Base-by-base conservation (phyloP, 1,140 invertebrate species). In the Mactra quadrangularis region DNA sequence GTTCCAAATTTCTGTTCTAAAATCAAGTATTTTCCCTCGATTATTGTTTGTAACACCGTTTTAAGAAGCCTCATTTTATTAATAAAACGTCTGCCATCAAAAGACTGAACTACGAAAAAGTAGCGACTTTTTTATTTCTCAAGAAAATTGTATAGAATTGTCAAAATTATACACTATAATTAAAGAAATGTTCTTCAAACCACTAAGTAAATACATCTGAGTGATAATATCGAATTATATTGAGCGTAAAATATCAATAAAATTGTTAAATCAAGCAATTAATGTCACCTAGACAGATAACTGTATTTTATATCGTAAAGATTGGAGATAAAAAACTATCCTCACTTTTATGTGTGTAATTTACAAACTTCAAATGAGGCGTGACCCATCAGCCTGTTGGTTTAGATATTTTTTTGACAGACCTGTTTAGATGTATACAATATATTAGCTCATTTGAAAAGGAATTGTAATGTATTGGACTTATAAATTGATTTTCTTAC, bases 401-500 rank as follows among this genome's bases (percentile, higher is more conserved):
- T 66, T 45, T 66, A 66, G 9, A 2, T 66, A 27, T 66, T 45
- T n/a, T 66, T 45, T 66, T 66, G 62, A 66, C 62, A 66, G 41
- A 41, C 1, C 62, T 66, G 38, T 38, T 22, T 38, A 66, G 62
- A 66, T 47, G 45, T 66, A 66, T 45, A 38, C 41, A 66, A 66
- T 47, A 66, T 45, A 66, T 66, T 66, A 38, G 62, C 25, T 45
- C 62, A 66, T 45, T 66, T 66, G 41, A 45, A 47, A 66, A 66
- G 45, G 62, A 45, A 66, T 66, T 66, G 45, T 66, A 66, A 66
- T 66, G 33, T 66, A 66, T 66, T 66, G 62, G 38, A 22, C 45
- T 38, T 38, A 66, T 66, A 66, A 66, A 66, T 66, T 66, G 62
- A 66, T 66, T 66, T 66, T n/a, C 25, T 55, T 66, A 41, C n/a